A percentile compares a stretch with the other conserved stretches of the same genome.
These are phyloP conservation scores for Drosophila buzzatii DNA, from an alignment of 2,888 invertebrate species.

Conservation along the genomic window DNA sequence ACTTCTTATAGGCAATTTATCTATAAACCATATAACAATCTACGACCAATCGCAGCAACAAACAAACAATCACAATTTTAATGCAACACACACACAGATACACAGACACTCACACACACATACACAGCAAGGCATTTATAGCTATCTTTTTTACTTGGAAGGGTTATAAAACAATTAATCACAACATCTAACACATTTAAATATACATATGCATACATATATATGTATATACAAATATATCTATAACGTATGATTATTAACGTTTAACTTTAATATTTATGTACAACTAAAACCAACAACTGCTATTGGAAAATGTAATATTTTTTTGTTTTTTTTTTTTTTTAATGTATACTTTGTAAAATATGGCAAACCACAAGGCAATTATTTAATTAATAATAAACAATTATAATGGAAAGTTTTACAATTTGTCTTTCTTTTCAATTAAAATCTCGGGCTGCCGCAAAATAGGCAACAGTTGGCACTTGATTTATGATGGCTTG, in stretches of 20 bases:
- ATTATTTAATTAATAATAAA: slow-evolving; percentile 62
- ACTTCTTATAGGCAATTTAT: slow-evolving; percentile 16
- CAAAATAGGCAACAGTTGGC: slow-evolving; percentile 11
- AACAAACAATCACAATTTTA: slow-evolving; percentile 35
- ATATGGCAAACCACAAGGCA: slow-evolving; percentile 71
- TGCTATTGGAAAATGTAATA: slow-evolving; percentile 38
- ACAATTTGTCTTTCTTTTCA: slow-evolving; percentile 10
- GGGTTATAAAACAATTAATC: slow-evolving; percentile 29
- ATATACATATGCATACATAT: slow-evolving; percentile 25
- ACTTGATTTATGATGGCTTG: not conserved
- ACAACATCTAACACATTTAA: slow-evolving; percentile 34
- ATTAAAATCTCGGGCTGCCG: not conserved
- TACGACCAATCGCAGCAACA: slow-evolving; percentile 49
- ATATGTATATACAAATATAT: slow-evolving; percentile 2
- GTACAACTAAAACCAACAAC: slow-evolving; percentile 63
- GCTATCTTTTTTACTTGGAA: slow-evolving; percentile 54
- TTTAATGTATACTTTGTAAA: slow-evolving; percentile 75
- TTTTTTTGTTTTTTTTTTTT: slow-evolving; percentile 53
- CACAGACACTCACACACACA: slow-evolving; percentile 23
- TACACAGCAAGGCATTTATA: slow-evolving; percentile 42
- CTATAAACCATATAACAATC: slow-evolving; percentile 27
- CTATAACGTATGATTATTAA: slow-evolving; percentile 53
- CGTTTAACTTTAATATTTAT: slow-evolving; percentile 66
- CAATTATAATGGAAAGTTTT: slow-evolving; percentile 45
- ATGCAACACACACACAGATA: slow-evolving; percentile 6